These are phyloP conservation scores for Eristalis arbustorum DNA, from an alignment of 2,888 invertebrate species.

Conservation along the genomic window DNA sequence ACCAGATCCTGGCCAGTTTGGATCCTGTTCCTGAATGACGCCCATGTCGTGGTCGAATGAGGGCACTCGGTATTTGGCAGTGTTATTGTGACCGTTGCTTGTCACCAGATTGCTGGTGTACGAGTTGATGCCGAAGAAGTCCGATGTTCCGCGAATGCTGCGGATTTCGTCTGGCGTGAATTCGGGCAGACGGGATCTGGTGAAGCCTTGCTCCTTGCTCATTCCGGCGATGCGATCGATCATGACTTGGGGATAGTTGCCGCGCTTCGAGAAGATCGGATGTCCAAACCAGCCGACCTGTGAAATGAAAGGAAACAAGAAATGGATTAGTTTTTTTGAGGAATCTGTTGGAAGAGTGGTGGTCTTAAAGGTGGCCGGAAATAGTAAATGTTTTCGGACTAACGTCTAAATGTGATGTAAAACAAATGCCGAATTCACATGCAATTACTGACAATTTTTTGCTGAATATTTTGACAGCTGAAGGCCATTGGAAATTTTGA, in stretches of 20 bases:
- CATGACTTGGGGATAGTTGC: constrained; percentile 86
- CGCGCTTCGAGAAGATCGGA: constrained; percentile 84
- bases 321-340: too few relatives aligned
- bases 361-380: too few relatives aligned
- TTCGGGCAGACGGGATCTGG: constrained; percentile 83
- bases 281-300: constrained; percentile 86
- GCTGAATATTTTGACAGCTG: too few relatives aligned
- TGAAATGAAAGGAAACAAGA: background rate
- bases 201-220: constrained; percentile 83
- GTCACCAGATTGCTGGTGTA: constrained; percentile 83
- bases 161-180: constrained; percentile 84
- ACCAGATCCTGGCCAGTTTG: constrained; percentile 83
- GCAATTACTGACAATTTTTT: too few relatives aligned
- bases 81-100: constrained; percentile 79
- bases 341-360: too few relatives aligned
- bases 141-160: constrained; percentile 83
- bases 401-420: too few relatives aligned
- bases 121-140: constrained; percentile 88
- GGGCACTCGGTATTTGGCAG: constrained; percentile 79
- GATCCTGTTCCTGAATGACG: constrained; percentile 82
- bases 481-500: too few relatives aligned
- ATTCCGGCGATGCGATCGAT: constrained; percentile 82
- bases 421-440: too few relatives aligned
- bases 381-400: too few relatives aligned
- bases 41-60: constrained; percentile 85